Evolutionary conservation across 2,797 vertebrate genomes (phyloP), one percentile per base, ranked within the genome.

Genomic region (Pachyuromys duprasi): DNA sequence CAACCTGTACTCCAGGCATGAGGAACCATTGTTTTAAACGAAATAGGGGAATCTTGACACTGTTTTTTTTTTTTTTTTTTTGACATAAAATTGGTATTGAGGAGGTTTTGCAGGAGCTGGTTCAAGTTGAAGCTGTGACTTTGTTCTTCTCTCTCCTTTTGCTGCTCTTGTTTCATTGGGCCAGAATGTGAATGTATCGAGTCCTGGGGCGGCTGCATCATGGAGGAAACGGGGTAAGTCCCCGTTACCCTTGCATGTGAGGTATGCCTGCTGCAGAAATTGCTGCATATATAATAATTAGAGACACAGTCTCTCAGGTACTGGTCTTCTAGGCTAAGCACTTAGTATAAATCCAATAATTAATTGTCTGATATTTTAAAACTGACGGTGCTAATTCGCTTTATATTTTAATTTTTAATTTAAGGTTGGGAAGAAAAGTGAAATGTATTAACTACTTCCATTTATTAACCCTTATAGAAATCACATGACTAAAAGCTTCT

Each of bases 191-290:
- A 99, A 96, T 99, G 99, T 98, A 97, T 98, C 96, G 99, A 99
- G 94, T 99, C 98, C 65, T 99, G 99, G 99, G 98, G 98, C 62
- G 99, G 99, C 97, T 99, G 99, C 98, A 99, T 99, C 97, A 99
- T 99, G 99, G 99, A 99, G 97, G 99, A 99, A 98, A 99, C 99
- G 1, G 99, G 99, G 99, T 99, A 99, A 98, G 45, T 93, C 57
- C 92, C 67, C 67, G 86, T 84, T 26, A 20, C 26, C 26, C 33
- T 5, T 36, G 67, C 8, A 36, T 81, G 91, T 91, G 74, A 82
- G 49, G 2, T 22, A 49, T 39, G 45, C 45, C 57, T 83, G 80
- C 81, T 36, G 17, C 69, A 76, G 53, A 86, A 86, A 90, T 39
- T 95, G 55, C 55, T 70, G 24, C 72, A 15, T 92, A 17, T 75